These are phyloP conservation scores for Dryocosmus kuriphilus DNA, from an alignment of 2,888 invertebrate species.

Conservation along the genomic window DNA sequence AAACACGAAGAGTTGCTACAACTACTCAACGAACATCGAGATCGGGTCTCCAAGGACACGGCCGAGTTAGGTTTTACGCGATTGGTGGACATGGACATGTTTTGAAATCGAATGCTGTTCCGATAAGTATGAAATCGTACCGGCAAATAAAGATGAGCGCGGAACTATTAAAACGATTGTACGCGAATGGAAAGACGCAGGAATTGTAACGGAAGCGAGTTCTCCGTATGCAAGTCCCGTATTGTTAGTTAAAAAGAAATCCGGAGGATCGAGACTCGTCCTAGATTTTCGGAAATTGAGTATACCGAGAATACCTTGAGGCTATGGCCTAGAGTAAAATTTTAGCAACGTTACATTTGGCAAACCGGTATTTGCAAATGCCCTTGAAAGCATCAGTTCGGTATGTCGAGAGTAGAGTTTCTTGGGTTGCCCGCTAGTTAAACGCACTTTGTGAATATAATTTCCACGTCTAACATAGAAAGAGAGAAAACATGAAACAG, in stretches of 20 bases:
- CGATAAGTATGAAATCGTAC: slow-evolving; percentile 42
- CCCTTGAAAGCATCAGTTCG: slow-evolving; percentile 44
- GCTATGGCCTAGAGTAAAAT: slow-evolving; percentile 37
- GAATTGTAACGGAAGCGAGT: slow-evolving; percentile 40
- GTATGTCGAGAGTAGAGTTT: slow-evolving; percentile 38
- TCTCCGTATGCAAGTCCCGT: slow-evolving; percentile 41
- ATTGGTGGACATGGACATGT: slow-evolving; percentile 41
- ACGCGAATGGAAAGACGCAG: slow-evolving; percentile 25
- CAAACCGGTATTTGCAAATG: slow-evolving; percentile 53
- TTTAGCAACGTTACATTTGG: slow-evolving; percentile 44
- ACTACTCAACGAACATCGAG: slow-evolving; percentile 19
- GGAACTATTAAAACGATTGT: slow-evolving; percentile 30
- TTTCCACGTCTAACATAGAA: too few relatives aligned
- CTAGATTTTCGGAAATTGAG: slow-evolving; percentile 52
- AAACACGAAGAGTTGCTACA: slow-evolving; percentile 20
- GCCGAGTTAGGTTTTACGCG: not conserved
- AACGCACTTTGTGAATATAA: too few relatives aligned
- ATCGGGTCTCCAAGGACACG: slow-evolving; percentile 33
- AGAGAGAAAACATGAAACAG: too few relatives aligned
- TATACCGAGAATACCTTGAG: slow-evolving; percentile 50
- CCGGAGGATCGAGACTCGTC: slow-evolving; percentile 51
- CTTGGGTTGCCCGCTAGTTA: too few relatives aligned
- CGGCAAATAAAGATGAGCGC: slow-evolving; percentile 37
- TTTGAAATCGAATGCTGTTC: slow-evolving; percentile 36
- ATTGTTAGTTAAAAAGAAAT: slow-evolving; percentile 38